Evolutionary conservation across 2,888 invertebrate species (phyloP).

Genomic region (Orchesellides sinensis): DNA sequence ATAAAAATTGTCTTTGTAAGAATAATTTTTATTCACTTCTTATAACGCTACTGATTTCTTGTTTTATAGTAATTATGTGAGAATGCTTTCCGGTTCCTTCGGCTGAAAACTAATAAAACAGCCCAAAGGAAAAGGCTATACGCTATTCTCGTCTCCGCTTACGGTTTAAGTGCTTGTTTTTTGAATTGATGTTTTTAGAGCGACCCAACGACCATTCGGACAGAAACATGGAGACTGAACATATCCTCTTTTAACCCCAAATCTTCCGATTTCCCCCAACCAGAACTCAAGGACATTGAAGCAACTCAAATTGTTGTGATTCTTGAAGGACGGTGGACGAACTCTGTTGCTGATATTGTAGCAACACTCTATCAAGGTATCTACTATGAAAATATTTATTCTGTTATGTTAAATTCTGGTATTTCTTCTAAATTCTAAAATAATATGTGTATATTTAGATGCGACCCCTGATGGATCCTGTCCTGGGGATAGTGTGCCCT

Average conservation of each 20-base stretch:
- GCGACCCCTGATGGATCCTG: constrained; percentile 25
- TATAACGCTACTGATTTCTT: too few relatives aligned
- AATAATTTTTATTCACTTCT: not conserved
- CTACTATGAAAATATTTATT: not conserved
- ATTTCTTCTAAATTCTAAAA: not conserved
- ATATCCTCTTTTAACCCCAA: too few relatives aligned
- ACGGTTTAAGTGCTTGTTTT: too few relatives aligned
- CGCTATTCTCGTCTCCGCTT: too few relatives aligned
- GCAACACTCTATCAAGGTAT: constrained; percentile 48
- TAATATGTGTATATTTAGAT: constrained; percentile 1
- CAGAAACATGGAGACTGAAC: constrained; percentile 22
- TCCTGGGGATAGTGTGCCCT: not conserved
- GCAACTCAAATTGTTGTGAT: constrained; percentile 45
- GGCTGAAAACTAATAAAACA: too few relatives aligned
- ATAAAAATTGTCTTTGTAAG: constrained; percentile 43
- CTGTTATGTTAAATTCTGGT: not conserved
- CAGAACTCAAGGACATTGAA: not conserved
- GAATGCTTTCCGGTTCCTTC: too few relatives aligned
- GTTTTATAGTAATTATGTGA: too few relatives aligned
- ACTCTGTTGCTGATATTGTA: constrained; percentile 29
- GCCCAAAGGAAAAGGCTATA: too few relatives aligned
- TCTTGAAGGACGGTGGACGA: constrained; percentile 40
- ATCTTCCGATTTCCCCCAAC: not conserved
- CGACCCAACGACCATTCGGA: constrained; percentile 23
- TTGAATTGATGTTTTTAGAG: constrained; percentile 14